Conservation (phyloP, 2,888 invertebrate genomes). For the Trichopria drosophilae region DNA sequence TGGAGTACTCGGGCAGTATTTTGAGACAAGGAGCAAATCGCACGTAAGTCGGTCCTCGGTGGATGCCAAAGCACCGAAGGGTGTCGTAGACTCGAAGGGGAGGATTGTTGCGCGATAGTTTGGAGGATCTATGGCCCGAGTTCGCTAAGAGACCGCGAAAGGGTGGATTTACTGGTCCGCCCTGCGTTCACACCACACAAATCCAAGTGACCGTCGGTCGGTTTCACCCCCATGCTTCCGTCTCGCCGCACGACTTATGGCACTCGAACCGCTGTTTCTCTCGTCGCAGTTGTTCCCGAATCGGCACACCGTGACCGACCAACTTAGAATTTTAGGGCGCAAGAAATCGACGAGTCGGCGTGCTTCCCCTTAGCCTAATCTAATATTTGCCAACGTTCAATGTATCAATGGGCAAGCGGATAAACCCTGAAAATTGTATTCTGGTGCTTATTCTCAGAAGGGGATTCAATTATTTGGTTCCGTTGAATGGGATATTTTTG, state of each 20-base stretch:
- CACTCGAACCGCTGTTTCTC: constrained; percentile 43
- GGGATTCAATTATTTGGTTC: too few relatives aligned
- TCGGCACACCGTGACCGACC: constrained; percentile 30
- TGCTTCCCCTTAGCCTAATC: too few relatives aligned
- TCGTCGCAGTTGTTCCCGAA: constrained; percentile 25
- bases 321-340: constrained; percentile 9
- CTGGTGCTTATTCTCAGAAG: too few relatives aligned
- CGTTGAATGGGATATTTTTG: too few relatives aligned
- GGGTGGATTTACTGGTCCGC: constrained; percentile 57
- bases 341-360: constrained; percentile 26
- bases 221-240: constrained; percentile 42
- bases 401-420: too few relatives aligned
- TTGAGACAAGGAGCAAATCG: constrained; percentile 32
- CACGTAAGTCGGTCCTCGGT: constrained; percentile 39
- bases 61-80: constrained; percentile 43
- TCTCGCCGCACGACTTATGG: constrained; percentile 50
- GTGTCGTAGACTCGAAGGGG: constrained; percentile 36
- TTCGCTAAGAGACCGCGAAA: constrained; percentile 56
- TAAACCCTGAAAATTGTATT: too few relatives aligned
- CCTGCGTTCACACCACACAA: constrained; percentile 58
- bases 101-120: constrained; percentile 55
- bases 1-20: constrained; percentile 25
- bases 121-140: constrained; percentile 56
- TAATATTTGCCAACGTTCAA: too few relatives aligned
- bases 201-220: constrained; percentile 56